Percentiles rank a stretch among this genome's conserved stretches.
These are phyloP conservation scores for Phyllotreta striolata DNA, from an alignment of 2,888 invertebrate genomes.

Conservation along the genomic window DNA sequence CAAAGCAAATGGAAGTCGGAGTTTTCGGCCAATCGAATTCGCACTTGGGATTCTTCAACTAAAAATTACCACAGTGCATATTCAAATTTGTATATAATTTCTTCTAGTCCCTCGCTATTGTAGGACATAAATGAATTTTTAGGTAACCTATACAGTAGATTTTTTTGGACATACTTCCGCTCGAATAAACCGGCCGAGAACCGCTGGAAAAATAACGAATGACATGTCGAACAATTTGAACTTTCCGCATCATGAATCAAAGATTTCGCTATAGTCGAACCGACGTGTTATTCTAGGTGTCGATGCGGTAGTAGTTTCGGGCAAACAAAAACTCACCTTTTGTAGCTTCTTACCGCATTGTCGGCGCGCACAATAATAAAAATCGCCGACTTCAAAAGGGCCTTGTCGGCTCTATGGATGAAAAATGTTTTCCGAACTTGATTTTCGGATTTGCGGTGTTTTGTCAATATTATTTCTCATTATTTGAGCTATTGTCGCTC, in stretches of 20 bases:
- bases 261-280: conserved; percentile 37
- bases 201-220: conserved; percentile 8
- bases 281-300: conserved; percentile 50
- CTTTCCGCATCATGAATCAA: conserved; percentile 52
- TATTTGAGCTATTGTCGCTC: conserved; percentile 23
- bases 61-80: too few species aligned
- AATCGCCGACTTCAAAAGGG: conserved; percentile 7
- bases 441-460: conserved; percentile 21
- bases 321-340: conserved; percentile 50
- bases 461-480: conserved; percentile 29
- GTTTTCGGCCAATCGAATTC: too few species aligned
- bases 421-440: conserved; percentile 15
- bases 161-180: conserved; percentile 11
- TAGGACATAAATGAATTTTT: too few species aligned
- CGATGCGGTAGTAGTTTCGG: conserved; percentile 49
- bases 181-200: conserved; percentile 9
- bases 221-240: conserved; percentile 37
- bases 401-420: conserved; percentile 14
- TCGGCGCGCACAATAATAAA: conserved; percentile 14
- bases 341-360: conserved; percentile 28
- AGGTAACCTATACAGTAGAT: too few species aligned
- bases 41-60: too few species aligned
- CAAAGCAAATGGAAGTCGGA: neutral
- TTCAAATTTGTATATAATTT: too few species aligned
- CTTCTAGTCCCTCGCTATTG: too few species aligned